phyloP scores from a whole-genome alignment of 2,888 invertebrate species.

The Erynnis tages region DNA sequence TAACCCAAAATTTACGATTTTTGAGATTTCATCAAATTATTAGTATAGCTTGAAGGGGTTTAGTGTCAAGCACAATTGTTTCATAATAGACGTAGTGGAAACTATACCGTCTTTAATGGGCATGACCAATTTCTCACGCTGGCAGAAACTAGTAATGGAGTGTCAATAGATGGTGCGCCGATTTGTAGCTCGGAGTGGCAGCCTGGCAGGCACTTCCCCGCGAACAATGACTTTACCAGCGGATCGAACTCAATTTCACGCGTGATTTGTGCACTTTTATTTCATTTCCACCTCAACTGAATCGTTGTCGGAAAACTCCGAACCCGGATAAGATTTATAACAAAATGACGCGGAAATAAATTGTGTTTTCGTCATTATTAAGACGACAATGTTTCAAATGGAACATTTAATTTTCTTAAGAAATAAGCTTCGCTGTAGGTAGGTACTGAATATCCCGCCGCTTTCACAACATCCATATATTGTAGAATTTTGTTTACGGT shows the following conservation, averaged over 20 bases:
- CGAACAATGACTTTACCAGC: slow-evolving; percentile 62
- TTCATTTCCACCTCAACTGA: slow-evolving; percentile 62
- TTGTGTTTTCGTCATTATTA: slow-evolving; percentile 18
- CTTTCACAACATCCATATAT: background rate
- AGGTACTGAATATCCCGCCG: background rate
- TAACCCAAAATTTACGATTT: too few species aligned
- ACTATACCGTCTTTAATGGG: background rate
- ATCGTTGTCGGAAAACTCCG: slow-evolving; percentile 44
- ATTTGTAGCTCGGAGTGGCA: slow-evolving; percentile 43
- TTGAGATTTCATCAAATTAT: background rate
- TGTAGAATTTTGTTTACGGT: background rate
- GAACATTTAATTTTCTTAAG: background rate
- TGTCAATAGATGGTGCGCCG: slow-evolving; percentile 33
- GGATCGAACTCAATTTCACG: slow-evolving; percentile 78
- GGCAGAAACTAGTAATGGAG: slow-evolving; percentile 28
- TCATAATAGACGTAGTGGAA: background rate
- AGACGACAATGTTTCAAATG: background rate
- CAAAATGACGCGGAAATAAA: slow-evolving; percentile 23
- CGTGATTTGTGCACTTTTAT: slow-evolving; percentile 76
- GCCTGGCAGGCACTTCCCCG: slow-evolving; percentile 53
- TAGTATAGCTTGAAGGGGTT: background rate
- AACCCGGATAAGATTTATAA: slow-evolving; percentile 23
- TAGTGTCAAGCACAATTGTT: background rate
- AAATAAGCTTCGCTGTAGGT: background rate
- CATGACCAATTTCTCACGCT: slow-evolving; percentile 5